A percentile compares a stretch with the other conserved stretches of the same genome.
Conservation (phyloP, 2,888 invertebrate genomes). For the Synergus itoensis region DNA sequence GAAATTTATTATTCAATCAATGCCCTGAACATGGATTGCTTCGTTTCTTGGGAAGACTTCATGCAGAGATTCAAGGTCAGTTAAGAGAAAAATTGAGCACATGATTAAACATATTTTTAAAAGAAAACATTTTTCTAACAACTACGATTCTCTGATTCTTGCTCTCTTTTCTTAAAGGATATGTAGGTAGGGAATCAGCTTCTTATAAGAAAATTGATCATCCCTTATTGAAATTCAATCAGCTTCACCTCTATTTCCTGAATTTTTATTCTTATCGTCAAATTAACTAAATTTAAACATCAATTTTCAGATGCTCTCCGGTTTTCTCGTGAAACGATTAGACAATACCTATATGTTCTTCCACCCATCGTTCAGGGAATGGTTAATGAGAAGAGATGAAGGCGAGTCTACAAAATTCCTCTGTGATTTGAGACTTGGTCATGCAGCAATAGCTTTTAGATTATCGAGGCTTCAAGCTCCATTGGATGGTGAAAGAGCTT, state of each 20-base stretch:
- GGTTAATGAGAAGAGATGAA: constrained; percentile 93
- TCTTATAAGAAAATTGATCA: background rate
- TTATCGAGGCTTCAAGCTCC: constrained; percentile 93
- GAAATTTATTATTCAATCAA: constrained; percentile 97
- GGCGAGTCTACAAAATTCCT: constrained; percentile 94
- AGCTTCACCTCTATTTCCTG: background rate
- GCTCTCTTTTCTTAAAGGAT: constrained; percentile 30
- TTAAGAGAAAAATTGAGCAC: constrained; percentile 16
- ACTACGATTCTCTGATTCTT: constrained; percentile 19
- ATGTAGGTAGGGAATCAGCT: background rate
- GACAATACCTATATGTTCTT: constrained; percentile 98
- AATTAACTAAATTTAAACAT: constrained; percentile 22
- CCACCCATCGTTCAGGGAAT: constrained; percentile 98
- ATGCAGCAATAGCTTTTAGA: constrained; percentile 94
- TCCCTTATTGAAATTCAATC: too few relatives aligned
- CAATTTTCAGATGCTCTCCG: constrained; percentile 83
- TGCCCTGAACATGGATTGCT: constrained; percentile 88
- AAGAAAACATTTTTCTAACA: background rate
- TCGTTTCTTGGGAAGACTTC: constrained; percentile 94
- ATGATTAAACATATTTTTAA: background rate
- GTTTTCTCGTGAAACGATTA: constrained; percentile 92
- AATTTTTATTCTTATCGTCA: background rate
- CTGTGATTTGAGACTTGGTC: constrained; percentile 95
- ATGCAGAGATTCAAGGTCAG: constrained; percentile 88
- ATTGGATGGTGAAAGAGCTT: constrained; percentile 90